Percentiles rank a stretch among this genome's conserved stretches.
phyloP scores from a whole-genome alignment of 2,113 vertebrate genomes.

The Syngnathus scovelli region DNA sequence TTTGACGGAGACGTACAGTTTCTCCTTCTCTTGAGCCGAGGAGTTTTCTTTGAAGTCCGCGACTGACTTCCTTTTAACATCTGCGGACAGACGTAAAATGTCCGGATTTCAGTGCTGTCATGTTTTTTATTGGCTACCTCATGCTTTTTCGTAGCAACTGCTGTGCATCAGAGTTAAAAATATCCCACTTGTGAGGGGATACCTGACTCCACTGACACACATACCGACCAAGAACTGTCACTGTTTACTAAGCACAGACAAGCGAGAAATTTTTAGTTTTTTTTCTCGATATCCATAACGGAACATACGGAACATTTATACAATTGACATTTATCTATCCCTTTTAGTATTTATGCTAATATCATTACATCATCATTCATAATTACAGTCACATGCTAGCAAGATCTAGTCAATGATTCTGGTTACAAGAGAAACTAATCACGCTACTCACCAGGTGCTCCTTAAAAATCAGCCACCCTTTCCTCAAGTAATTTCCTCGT shows the following conservation, averaged over 20 bases:
- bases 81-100: constrained; percentile 44
- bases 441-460: constrained; percentile 31
- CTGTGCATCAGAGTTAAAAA: constrained; percentile 49
- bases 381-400: not conserved
- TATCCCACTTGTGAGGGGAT: constrained; percentile 37
- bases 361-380: not conserved
- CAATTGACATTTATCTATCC: not conserved
- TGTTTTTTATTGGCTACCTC: constrained; percentile 6
- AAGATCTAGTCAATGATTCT: not conserved
- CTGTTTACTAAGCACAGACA: constrained; percentile 31
- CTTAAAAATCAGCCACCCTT: not conserved
- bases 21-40: constrained; percentile 45
- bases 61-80: constrained; percentile 58
- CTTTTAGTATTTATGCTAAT: not conserved
- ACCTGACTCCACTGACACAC: constrained; percentile 53
- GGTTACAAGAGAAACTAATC: not conserved
- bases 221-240: constrained; percentile 26
- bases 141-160: constrained; percentile 45
- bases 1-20: constrained; percentile 62
- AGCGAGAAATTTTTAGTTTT: not conserved
- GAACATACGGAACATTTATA: not conserved
- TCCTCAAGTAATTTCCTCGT: constrained; percentile 7
- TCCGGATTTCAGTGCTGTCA: not conserved
- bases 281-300: not conserved
- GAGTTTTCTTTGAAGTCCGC: constrained; percentile 56